Conservation (phyloP, 1,140 invertebrate species). For the Drosophila littoralis region DNA sequence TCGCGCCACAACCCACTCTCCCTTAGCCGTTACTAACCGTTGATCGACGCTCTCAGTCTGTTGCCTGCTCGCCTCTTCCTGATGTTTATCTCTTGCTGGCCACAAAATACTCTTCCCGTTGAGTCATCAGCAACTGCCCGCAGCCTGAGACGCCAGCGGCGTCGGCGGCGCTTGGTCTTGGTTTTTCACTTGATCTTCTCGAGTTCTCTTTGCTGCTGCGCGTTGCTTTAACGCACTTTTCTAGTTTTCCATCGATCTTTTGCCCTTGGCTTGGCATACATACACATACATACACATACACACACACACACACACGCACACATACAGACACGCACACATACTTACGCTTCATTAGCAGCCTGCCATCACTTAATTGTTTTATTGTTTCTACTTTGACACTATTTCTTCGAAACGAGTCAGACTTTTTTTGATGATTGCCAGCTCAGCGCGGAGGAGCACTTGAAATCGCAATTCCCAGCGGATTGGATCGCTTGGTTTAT, state of each 20-base stretch:
- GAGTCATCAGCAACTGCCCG: constrained; percentile 60
- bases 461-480: constrained; percentile 31
- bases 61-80: constrained; percentile 20
- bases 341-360: constrained; percentile 48
- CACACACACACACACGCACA: background rate
- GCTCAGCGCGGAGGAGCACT: constrained; percentile 20
- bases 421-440: constrained; percentile 5
- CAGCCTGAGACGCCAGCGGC: constrained; percentile 29
- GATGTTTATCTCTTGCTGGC: constrained; percentile 22
- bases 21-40: background rate
- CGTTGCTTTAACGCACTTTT: constrained; percentile 22
- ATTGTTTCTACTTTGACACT: constrained; percentile 51
- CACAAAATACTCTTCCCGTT: constrained; percentile 23
- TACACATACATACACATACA: constrained; percentile 4
- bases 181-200: constrained; percentile 32
- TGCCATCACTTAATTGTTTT: constrained; percentile 46
- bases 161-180: constrained; percentile 23
- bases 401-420: constrained; percentile 35
- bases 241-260: constrained; percentile 48
- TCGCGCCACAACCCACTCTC: constrained; percentile 5
- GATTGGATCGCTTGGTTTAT: constrained; percentile 31
- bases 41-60: constrained; percentile 7
- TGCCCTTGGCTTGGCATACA: constrained; percentile 33
- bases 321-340: background rate
- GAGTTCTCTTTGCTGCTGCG: background rate